A percentile compares a stretch with the other conserved stretches of the same genome.
These are phyloP conservation scores for Hydriomena furcata DNA, from an alignment of 2,888 invertebrate species.

Conservation along the genomic window DNA sequence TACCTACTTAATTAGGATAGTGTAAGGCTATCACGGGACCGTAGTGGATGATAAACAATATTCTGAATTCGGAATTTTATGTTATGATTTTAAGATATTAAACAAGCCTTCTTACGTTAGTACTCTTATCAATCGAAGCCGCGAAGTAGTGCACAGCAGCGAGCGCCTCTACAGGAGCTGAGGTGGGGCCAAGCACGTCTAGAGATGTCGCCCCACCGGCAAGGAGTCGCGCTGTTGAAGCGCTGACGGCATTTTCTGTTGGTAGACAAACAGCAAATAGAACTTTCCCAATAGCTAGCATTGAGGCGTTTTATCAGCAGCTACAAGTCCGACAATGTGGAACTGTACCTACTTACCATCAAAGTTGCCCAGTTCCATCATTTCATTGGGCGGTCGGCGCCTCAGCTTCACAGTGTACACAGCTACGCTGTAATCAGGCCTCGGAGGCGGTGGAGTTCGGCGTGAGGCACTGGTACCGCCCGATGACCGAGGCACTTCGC, in stretches of 20 bases:
- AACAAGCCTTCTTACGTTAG: slow-evolving; percentile 20
- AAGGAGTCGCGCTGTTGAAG: slow-evolving; percentile 55
- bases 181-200: slow-evolving; percentile 51
- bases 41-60: too few species aligned
- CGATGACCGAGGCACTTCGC: slow-evolving; percentile 7
- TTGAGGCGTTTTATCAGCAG: too few species aligned
- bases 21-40: too few species aligned
- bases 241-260: slow-evolving; percentile 60
- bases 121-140: slow-evolving; percentile 44
- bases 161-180: slow-evolving; percentile 57
- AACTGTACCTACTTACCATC: too few species aligned
- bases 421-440: slow-evolving; percentile 51
- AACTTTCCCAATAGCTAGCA: too few species aligned
- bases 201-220: slow-evolving; percentile 43
- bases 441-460: slow-evolving; percentile 22
- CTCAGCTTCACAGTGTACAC: slow-evolving; percentile 53
- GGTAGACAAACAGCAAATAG: too few species aligned
- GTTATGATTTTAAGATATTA: too few species aligned
- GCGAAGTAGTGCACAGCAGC: slow-evolving; percentile 70
- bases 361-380: slow-evolving; percentile 54
- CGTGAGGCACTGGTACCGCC: slow-evolving; percentile 26
- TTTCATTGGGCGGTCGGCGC: slow-evolving; percentile 48
- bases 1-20: too few species aligned
- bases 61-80: too few species aligned
- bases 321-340: too few species aligned